Conservation (phyloP, 2,888 invertebrate species). For the Eupelmus urozonus region DNA sequence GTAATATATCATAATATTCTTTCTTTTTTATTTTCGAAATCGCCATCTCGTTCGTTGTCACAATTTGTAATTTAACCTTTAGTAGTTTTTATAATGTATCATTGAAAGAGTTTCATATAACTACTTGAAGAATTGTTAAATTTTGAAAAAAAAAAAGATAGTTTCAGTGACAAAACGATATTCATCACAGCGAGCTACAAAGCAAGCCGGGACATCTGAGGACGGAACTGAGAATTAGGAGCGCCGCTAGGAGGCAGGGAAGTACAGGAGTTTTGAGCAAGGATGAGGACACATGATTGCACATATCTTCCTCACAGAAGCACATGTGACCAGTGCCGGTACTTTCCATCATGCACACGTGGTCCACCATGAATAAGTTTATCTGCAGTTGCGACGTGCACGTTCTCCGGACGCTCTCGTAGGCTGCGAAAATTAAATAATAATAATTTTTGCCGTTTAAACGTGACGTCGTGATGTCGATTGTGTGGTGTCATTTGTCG, state of each 20-base stretch:
- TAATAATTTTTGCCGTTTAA: constrained; percentile 20
- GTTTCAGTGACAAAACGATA: constrained; percentile 64
- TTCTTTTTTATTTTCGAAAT: background rate
- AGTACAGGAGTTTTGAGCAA: constrained; percentile 72
- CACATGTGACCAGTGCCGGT: constrained; percentile 98
- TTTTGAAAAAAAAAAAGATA: constrained; percentile 25
- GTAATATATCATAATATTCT: background rate
- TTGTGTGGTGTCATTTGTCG: no score
- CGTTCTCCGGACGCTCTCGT: constrained; percentile 93
- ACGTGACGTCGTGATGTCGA: constrained; percentile 26
- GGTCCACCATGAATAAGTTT: constrained; percentile 98
- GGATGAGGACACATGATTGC: constrained; percentile 82
- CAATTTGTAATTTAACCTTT: background rate
- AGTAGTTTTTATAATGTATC: background rate
- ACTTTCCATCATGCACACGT: constrained; percentile 99
- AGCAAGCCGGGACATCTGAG: constrained; percentile 73
- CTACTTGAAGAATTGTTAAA: constrained; percentile 25
- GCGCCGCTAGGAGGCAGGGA: constrained; percentile 68
- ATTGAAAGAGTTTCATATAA: constrained; percentile 26
- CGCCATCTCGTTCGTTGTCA: constrained; percentile 43
- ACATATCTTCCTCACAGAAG: constrained; percentile 98
- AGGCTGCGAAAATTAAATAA: constrained; percentile 81
- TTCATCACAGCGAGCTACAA: constrained; percentile 75
- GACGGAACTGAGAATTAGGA: constrained; percentile 70
- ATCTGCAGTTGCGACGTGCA: constrained; percentile 96